Evolutionary conservation across 2,888 invertebrate genomes (phyloP).

Genomic region (Tridacna crocea): DNA sequence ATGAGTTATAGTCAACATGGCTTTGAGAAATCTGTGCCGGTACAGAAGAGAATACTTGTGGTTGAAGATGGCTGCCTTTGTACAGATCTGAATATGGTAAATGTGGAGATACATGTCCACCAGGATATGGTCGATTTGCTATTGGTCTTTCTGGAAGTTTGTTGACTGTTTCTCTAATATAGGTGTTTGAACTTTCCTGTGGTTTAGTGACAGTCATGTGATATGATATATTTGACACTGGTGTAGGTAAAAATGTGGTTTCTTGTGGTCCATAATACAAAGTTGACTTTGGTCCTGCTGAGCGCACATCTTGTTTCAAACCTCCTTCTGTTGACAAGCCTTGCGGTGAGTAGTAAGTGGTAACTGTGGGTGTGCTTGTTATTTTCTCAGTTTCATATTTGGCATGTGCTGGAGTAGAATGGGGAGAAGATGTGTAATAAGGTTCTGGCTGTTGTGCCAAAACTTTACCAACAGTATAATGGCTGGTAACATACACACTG

Average conservation of each 20-base stretch:
- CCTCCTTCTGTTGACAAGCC: neutral
- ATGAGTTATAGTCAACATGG: constrained; percentile 42
- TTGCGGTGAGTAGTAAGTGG: constrained; percentile 8
- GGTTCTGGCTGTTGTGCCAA: constrained; percentile 24
- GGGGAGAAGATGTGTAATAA: constrained; percentile 33
- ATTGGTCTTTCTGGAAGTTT: constrained; percentile 26
- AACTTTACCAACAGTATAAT: constrained; percentile 41
- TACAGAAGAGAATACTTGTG: constrained; percentile 42
- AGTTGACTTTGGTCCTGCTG: constrained; percentile 34
- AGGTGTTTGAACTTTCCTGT: neutral
- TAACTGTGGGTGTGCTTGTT: neutral
- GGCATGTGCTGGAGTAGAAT: constrained; percentile 3
- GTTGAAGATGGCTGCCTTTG: constrained; percentile 48
- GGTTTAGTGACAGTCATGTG: constrained; percentile 40
- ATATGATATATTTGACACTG: constrained; percentile 39
- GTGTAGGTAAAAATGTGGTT: constrained; percentile 5
- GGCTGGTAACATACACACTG: constrained; percentile 28
- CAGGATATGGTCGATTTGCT: constrained; percentile 20
- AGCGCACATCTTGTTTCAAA: constrained; percentile 18
- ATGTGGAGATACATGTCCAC: constrained; percentile 36
- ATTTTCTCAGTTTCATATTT: constrained; percentile 33
- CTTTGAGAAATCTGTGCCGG: constrained; percentile 43
- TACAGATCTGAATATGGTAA: constrained; percentile 38
- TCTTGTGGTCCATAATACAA: constrained; percentile 47
- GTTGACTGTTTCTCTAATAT: constrained; percentile 13